Percentiles rank a stretch among this genome's conserved stretches.
Conservation (phyloP, 2,797 vertebrate species). For the Eupleurogrammus muticus region DNA sequence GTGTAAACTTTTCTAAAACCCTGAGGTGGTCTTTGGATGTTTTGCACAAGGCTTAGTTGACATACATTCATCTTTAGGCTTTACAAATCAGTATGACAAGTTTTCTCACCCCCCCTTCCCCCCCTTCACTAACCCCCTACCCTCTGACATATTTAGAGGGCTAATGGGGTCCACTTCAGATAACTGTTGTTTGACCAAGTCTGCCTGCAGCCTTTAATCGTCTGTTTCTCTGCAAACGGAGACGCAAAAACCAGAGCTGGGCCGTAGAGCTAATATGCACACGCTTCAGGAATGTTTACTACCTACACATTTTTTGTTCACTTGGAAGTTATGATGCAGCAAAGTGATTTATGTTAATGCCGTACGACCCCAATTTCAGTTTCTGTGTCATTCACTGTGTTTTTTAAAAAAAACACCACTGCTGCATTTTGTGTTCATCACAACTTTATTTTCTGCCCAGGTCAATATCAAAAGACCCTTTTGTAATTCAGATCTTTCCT, state of each 20-base stretch:
- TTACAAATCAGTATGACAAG: slow-evolving; percentile 69
- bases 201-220: slow-evolving; percentile 72
- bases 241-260: slow-evolving; percentile 62
- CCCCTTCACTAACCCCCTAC: slow-evolving; percentile 26
- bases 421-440: too few species aligned
- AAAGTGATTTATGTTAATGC: slow-evolving; percentile 9
- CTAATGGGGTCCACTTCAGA: slow-evolving; percentile 80
- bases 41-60: slow-evolving; percentile 57
- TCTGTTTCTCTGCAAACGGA: slow-evolving; percentile 72
- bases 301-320: background rate
- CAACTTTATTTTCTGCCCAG: too few species aligned
- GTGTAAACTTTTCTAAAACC: slow-evolving; percentile 54
- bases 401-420: too few species aligned
- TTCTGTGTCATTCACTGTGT: slow-evolving; percentile 1
- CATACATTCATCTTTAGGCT: slow-evolving; percentile 72
- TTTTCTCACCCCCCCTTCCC: slow-evolving; percentile 55
- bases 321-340: background rate
- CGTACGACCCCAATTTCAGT: slow-evolving; percentile 8
- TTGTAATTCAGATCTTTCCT: too few species aligned
- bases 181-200: slow-evolving; percentile 76
- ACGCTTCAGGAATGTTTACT: slow-evolving; percentile 4
- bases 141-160: slow-evolving; percentile 61
- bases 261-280: slow-evolving; percentile 11
- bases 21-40: slow-evolving; percentile 62
- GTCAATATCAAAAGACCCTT: too few species aligned